phyloP scores from a whole-genome alignment of 2,797 vertebrate species.

The Antrozous pallidus region DNA sequence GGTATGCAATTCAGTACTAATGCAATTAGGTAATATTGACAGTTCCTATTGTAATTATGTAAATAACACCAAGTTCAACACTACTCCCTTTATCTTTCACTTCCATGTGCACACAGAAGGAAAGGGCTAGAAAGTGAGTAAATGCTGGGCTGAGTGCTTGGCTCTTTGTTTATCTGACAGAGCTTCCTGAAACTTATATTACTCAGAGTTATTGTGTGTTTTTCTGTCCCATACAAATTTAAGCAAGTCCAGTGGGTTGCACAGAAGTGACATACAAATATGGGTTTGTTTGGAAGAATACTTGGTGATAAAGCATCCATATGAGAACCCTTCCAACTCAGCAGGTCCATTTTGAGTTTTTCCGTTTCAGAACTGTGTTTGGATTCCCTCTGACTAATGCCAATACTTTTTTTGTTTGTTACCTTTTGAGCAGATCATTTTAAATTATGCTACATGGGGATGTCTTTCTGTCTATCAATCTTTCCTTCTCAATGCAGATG shows the following conservation, averaged over 20 bases:
- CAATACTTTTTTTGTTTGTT: slow-evolving; percentile 68
- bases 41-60: not conserved
- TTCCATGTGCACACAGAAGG: not conserved
- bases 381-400: slow-evolving; percentile 58
- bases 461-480: slow-evolving; percentile 80
- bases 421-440: slow-evolving; percentile 78
- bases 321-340: not conserved
- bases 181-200: not conserved
- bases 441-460: slow-evolving; percentile 75
- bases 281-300: not conserved
- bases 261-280: not conserved
- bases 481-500: slow-evolving; percentile 79
- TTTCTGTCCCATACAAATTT: slow-evolving; percentile 20
- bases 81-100: slow-evolving; percentile 1
- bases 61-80: slow-evolving; percentile 2
- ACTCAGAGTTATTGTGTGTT: not conserved
- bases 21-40: slow-evolving; percentile 40
- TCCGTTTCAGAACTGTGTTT: slow-evolving; percentile 35
- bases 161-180: slow-evolving; percentile 50
- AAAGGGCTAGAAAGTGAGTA: not conserved
- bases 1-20: not conserved
- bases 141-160: not conserved
- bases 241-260: not conserved
- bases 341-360: not conserved
- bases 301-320: not conserved